phyloP scores from a whole-genome alignment of 1,140 invertebrate genomes.

The Heliconius hermathena region DNA sequence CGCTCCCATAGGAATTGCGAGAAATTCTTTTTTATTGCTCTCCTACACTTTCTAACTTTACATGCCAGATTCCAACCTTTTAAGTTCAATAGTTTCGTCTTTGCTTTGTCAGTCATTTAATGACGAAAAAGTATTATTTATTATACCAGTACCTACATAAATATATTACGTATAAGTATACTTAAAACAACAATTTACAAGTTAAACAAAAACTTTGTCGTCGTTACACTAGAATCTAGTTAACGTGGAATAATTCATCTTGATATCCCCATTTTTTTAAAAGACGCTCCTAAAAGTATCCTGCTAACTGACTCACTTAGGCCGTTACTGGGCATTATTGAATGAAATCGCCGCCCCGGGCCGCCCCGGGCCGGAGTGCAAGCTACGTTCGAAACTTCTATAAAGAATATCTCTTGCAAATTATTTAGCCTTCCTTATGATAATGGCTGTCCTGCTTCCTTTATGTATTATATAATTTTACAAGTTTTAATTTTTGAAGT shows the following conservation, averaged over 20 bases:
- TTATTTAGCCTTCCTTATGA: neutral
- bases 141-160: too few relatives aligned
- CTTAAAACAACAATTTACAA: too few relatives aligned
- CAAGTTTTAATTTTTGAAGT: neutral
- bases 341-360: conserved; percentile 47
- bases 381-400: neutral
- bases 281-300: conserved; percentile 41
- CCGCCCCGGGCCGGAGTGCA: neutral
- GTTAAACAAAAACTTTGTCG: too few relatives aligned
- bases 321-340: conserved; percentile 61
- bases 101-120: too few relatives aligned
- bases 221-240: neutral
- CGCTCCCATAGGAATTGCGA: too few relatives aligned
- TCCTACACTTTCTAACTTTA: too few relatives aligned
- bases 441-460: neutral
- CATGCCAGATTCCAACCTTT: too few relatives aligned
- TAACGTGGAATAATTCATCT: conserved; percentile 47
- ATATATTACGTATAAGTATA: too few relatives aligned
- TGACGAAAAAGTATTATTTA: too few relatives aligned
- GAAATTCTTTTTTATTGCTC: too few relatives aligned
- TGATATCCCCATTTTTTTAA: conserved; percentile 51
- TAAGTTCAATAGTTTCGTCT: too few relatives aligned
- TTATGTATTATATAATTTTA: neutral
- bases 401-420: conserved; percentile 2
- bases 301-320: conserved; percentile 67